Evolutionary conservation across 2,888 invertebrate species (phyloP), one percentile per base, ranked within the genome.

Genomic region (Amblyteles armatorius): DNA sequence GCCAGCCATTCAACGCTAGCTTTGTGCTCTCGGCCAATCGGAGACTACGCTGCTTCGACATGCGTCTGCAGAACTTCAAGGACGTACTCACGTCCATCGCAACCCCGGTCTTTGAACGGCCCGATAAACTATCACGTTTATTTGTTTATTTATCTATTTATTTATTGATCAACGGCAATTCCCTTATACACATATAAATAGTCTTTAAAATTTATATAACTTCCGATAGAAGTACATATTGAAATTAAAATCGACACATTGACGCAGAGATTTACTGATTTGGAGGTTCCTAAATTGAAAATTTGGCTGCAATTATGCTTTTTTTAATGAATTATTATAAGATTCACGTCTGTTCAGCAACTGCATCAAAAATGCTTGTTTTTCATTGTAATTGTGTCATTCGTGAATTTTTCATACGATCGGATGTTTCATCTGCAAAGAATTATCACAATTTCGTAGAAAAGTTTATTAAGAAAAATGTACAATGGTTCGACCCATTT

Each of bases 21-120:
- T 19, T 60, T 44, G 26, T 33, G 44, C 33, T 74, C 33, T 48
- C 50, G 16, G n/a, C 85, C 73, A 85, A 85, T 85, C 65, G 19
- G 22, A 13, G 33, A 81, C 11, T 50, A 9, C 33, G 5, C 67
- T 22, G 13, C 1, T 22, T 40, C 19, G 50, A 22, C 26, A 57
- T 57, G 57, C 57, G 13, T 57, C 76, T 44, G 72, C 44, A 13
- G 13, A 68, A 2, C 9, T 40, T 13, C 81, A 71, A 67, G 57
- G 40, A 60, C 79, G 82, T 55, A 65, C 5, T 57, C 22, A 11
- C 9, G 13, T 2, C 67, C n/a, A 40, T 13, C 13, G 19, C 4
- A n/a, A 16, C 69, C 69, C 73, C n/a, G 33, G 9, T 4, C 50
- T 7, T 11, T 1, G n/a, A 52, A 33, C n/a, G 16, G 7, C 29